phyloP scores from a whole-genome alignment of 2,113 vertebrate genomes.

The Xiphophorus hellerii region DNA sequence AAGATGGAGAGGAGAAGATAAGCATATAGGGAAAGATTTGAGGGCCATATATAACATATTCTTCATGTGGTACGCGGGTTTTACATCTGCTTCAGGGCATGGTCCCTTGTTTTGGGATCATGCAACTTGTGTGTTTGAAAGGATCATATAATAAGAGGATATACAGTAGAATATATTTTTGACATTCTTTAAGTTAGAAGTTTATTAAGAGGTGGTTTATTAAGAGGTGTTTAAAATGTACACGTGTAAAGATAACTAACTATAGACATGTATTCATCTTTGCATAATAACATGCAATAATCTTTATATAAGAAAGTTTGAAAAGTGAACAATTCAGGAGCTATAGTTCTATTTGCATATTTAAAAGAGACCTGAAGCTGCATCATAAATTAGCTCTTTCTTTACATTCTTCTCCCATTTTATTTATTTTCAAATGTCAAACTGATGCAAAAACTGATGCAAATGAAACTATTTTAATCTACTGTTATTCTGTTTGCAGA shows the following conservation, averaged over 20 bases:
- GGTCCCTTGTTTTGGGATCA: neutral
- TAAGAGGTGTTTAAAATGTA: neutral
- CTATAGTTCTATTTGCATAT: neutral
- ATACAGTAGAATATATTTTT: neutral
- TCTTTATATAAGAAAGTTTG: neutral
- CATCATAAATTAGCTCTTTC: too few species aligned
- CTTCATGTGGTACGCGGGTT: neutral
- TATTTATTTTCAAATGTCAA: neutral
- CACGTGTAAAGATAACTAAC: neutral
- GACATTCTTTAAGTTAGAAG: neutral
- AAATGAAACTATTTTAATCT: neutral
- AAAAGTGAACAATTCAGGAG: neutral
- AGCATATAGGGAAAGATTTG: constrained; percentile 39
- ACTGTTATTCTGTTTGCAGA: constrained; percentile 7
- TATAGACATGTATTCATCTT: neutral
- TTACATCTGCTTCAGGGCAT: neutral
- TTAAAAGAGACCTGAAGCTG: too few species aligned
- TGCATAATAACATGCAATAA: neutral
- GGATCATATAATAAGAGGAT: too few species aligned
- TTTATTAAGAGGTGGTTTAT: neutral
- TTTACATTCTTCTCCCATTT: too few species aligned
- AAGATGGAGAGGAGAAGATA: constrained; percentile 44
- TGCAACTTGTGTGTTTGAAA: neutral
- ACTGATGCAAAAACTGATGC: neutral
- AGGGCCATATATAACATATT: neutral